phyloP scores from a whole-genome alignment of 2,113 vertebrate species.

The Ctenodactylus gundi region DNA sequence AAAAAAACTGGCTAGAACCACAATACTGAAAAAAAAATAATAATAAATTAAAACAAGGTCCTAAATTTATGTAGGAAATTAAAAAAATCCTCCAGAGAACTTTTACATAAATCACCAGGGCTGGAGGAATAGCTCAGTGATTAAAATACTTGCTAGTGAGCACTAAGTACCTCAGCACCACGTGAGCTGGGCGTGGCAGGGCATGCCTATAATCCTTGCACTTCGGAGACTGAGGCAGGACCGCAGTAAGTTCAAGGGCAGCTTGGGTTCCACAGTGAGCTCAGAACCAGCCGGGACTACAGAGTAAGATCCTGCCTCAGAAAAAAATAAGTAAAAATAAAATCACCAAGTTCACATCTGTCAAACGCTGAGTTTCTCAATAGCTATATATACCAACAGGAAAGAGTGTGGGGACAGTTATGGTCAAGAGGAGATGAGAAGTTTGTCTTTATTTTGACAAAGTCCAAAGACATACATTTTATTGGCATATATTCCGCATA shows the following conservation, averaged over 20 bases:
- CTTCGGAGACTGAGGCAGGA: too few relatives aligned
- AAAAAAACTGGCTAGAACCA: too few relatives aligned
- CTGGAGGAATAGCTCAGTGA: too few relatives aligned
- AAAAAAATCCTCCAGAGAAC: not conserved
- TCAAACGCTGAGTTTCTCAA: not conserved
- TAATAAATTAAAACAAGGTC: conserved; percentile 1
- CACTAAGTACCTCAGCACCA: too few relatives aligned
- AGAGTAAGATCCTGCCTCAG: not conserved
- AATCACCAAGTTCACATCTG: not conserved
- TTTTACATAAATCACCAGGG: too few relatives aligned
- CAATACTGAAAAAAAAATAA: too few relatives aligned
- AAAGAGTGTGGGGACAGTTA: not conserved
- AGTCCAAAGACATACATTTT: conserved; percentile 88
- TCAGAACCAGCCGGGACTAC: too few relatives aligned
- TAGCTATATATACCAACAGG: not conserved
- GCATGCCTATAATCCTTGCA: too few relatives aligned
- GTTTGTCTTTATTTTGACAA: not conserved
- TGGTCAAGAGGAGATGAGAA: not conserved
- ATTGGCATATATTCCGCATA: conserved; percentile 99
- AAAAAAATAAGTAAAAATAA: not conserved
- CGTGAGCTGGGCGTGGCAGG: too few relatives aligned
- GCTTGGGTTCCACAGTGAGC: too few relatives aligned
- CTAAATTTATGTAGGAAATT: not conserved
- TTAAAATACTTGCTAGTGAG: too few relatives aligned
- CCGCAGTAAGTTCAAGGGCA: too few relatives aligned